phyloP scores from a whole-genome alignment of 2,888 invertebrate genomes.

The Pasiphila rectangulata region DNA sequence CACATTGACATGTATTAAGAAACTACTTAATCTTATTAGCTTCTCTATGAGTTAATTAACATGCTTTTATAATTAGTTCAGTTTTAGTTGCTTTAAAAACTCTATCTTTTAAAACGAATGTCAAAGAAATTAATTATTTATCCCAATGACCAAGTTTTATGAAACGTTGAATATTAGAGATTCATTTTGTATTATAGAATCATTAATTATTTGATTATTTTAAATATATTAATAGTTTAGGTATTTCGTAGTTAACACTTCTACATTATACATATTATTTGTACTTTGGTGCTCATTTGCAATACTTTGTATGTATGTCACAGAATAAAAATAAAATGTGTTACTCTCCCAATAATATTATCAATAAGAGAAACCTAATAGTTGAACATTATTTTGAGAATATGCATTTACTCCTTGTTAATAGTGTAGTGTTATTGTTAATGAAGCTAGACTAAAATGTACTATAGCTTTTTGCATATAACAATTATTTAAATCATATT shows the following conservation, averaged over 20 bases:
- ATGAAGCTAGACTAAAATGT: conserved; percentile 40
- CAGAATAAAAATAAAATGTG: conserved; percentile 14
- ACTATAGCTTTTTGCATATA: conserved; percentile 38
- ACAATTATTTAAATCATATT: conserved; percentile 23
- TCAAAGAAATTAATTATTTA: background rate
- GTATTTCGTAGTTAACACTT: no score
- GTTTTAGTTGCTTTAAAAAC: background rate
- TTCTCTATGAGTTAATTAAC: background rate
- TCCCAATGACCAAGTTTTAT: background rate
- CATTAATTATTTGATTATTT: no score
- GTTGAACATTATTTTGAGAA: conserved; percentile 65
- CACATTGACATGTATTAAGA: background rate
- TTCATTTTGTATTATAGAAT: background rate
- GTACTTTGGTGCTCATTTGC: conserved; percentile 20
- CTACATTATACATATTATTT: background rate
- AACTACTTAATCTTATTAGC: background rate
- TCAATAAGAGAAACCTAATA: conserved; percentile 21
- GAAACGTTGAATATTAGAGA: background rate
- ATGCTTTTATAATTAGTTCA: background rate
- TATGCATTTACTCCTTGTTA: conserved; percentile 70
- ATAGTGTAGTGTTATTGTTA: conserved; percentile 51
- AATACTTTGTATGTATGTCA: conserved; percentile 21
- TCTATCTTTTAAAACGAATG: background rate
- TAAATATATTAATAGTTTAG: no score
- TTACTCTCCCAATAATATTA: conserved; percentile 25